phyloP scores from a whole-genome alignment of 1,140 invertebrate genomes.

The Ruditapes philippinarum region DNA sequence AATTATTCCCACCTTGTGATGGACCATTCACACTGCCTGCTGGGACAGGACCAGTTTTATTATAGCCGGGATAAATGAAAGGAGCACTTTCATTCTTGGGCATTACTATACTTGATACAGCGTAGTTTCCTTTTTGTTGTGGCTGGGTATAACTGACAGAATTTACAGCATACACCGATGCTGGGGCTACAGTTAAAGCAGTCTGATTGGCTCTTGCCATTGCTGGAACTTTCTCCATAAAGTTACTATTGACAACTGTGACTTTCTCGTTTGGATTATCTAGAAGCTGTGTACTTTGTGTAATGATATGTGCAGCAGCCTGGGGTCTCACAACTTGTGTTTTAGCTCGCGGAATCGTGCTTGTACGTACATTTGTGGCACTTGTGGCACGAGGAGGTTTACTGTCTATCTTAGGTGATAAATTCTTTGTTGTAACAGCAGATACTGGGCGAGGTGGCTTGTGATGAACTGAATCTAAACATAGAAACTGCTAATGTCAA shows the following conservation, averaged over 20 bases:
- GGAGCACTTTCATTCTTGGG: constrained; percentile 58
- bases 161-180: constrained; percentile 65
- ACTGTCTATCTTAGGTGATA: constrained; percentile 41
- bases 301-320: constrained; percentile 82
- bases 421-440: constrained; percentile 68
- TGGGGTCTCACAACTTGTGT: constrained; percentile 76
- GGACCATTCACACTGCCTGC: constrained; percentile 44
- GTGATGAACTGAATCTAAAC: constrained; percentile 42
- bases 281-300: constrained; percentile 69
- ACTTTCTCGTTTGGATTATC: constrained; percentile 66
- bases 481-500: not conserved
- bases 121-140: constrained; percentile 62
- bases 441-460: constrained; percentile 74
- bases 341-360: constrained; percentile 58
- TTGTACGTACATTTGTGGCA: constrained; percentile 69
- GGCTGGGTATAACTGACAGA: constrained; percentile 23
- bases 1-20: constrained; percentile 25
- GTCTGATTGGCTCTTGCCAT: constrained; percentile 57
- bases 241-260: constrained; percentile 78
- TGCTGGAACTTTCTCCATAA: constrained; percentile 79
- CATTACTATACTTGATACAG: constrained; percentile 67
- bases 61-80: constrained; percentile 28
- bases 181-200: not conserved
- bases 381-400: constrained; percentile 72
- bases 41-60: constrained; percentile 30